Evolutionary conservation across 2,888 invertebrate species (phyloP), one percentile per base, ranked within the genome.

Genomic region (Zhuqinia jingwanae): DNA sequence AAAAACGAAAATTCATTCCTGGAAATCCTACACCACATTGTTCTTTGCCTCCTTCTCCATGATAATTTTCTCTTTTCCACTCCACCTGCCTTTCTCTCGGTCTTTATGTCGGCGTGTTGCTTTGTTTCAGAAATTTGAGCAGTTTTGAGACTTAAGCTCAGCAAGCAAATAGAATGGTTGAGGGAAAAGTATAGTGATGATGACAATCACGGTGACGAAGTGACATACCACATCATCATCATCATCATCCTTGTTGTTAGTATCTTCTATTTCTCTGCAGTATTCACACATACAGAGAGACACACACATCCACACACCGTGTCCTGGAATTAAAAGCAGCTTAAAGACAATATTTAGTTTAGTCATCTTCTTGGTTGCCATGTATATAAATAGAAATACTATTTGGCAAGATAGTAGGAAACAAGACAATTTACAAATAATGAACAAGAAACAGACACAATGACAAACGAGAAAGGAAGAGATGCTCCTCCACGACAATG

Each of bases 291-390:
- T n/a, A n/a, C n/a, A n/a, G n/a, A n/a, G n/a, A n/a, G n/a, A n/a
- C 50, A 11, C 53, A n/a, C 53, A 13, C 53, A 53, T 17, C 53
- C 20, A 53, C 53, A 53, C 53, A 53, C 53, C 1, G 20, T 53
- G 63, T 60, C 73, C 42, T 56, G 13, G 65, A 84, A 84, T 84
- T 85, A 78, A 78, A 70, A 47, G 15, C 36, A 8, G 47, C 27
- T 78, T 58, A 73, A 78, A 70, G 78, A 85, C 85, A 85, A 85
- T 85, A 78, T 85, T 85, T 85, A 84, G 77, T 85, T 85, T 85
- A 17, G 17, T 63, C 1, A 22, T 22, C 22, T 6, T 53, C 53
- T 25, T 58, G 1, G 58, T 58, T 8, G 20, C 30, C 30, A 15
- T 47, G 20, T 70, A 20, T 27, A 36, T 8, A 36, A 36, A n/a